Base-by-base conservation (phyloP, 2,113 vertebrate species). In the Cottus gobio region DNA sequence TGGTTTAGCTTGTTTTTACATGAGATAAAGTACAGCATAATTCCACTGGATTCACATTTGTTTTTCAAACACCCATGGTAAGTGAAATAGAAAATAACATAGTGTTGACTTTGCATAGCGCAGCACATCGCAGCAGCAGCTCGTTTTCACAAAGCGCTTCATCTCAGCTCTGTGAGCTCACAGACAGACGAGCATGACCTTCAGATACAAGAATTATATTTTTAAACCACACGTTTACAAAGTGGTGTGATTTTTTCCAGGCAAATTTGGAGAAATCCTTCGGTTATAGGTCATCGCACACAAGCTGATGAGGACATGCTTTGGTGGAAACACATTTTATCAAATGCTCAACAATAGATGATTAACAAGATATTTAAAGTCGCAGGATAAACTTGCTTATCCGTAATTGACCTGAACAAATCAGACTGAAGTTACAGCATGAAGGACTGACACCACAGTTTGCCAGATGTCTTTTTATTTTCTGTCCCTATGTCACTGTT, bases 31-130 rank as follows among this genome's bases (percentile, higher is more conserved):
- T 39, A 42, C 66, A 75, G 67, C n/a, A 10, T 71, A 66, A 34
- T 44, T 34, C 75, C 68, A 36, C 18, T 84, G 87, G 88, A 90
- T 52, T 82, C 34, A 56, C 74, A 26, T 79, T 73, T 75, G 0
- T 61, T 61, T 76, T 1, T 71, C 37, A 82, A 64, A 26, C 34
- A 48, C 10, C 13, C 10, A 31, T 75, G 92, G 93, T 93, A 93
- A 93, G 92, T 93, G 87, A 71, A 80, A 6, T 81, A 68, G 63
- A 80, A 31, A 74, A 74, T 79, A 85, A 84, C 77, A 52, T 75
- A 63, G 79, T 71, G 26, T 69, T 74, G 77, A 73, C 84, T 92
- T 91, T 82, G 84, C 85, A 4, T 63, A 78, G 74, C n/a, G 2
- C 13, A 76, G 68, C 56, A 78, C n/a, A n/a, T n/a, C n/a, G 2